These are phyloP conservation scores for Meloe dianella DNA, from an alignment of 2,888 invertebrate genomes.

Conservation along the genomic window DNA sequence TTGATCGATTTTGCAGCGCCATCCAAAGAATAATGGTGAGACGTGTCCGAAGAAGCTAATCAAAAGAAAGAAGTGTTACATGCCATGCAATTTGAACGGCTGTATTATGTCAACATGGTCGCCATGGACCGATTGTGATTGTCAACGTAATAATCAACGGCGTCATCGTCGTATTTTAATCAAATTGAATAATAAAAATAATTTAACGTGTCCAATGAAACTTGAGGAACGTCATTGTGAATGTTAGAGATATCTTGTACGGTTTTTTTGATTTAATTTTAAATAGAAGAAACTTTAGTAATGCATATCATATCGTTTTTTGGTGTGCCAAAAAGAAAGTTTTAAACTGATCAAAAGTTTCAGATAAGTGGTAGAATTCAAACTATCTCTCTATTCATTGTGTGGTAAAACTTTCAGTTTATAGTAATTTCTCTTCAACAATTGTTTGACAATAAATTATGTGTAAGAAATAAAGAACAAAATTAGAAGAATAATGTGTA, in stretches of 20 bases:
- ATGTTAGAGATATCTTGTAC: conserved; percentile 22
- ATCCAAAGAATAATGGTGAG: conserved; percentile 60
- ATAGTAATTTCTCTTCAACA: neutral
- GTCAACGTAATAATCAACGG: conserved; percentile 64
- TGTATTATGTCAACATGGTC: conserved; percentile 72
- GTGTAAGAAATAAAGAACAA: neutral
- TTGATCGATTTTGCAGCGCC: conserved; percentile 45
- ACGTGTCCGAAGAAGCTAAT: conserved; percentile 62
- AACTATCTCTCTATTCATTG: neutral
- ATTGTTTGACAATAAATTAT: neutral
- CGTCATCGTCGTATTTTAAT: conserved; percentile 61
- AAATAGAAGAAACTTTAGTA: neutral
- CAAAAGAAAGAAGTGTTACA: conserved; percentile 54
- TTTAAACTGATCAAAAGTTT: neutral
- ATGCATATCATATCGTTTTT: neutral
- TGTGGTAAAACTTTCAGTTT: neutral
- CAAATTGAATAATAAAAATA: conserved; percentile 51
- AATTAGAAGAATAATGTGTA: neutral
- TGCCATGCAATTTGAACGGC: conserved; percentile 50
- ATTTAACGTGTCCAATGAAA: conserved; percentile 56
- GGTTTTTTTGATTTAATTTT: neutral
- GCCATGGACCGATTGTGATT: conserved; percentile 73
- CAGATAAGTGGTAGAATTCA: neutral
- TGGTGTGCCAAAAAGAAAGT: neutral
- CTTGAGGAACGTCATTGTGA: conserved; percentile 55